phyloP scores from a whole-genome alignment of 2,797 vertebrate genomes.

The Siniperca obscura region DNA sequence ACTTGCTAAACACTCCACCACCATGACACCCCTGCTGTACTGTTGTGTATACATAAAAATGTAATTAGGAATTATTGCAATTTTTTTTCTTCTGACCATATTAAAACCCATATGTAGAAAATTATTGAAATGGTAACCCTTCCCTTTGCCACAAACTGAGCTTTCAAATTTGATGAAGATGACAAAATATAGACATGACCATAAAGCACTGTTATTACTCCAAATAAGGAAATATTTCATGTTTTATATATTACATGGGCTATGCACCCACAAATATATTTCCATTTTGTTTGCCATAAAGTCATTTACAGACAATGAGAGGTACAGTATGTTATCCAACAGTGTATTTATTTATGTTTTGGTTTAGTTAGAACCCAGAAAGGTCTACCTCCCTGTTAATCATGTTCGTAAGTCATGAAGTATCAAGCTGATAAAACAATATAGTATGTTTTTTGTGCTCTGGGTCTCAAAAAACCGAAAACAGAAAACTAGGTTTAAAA shows the following conservation, averaged over 20 bases:
- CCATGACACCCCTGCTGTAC: no score
- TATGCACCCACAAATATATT: not conserved
- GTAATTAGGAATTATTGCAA: not conserved
- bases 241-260: not conserved
- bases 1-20: no score
- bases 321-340: not conserved
- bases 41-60: no score
- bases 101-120: no score
- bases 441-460: not conserved
- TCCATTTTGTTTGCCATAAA: not conserved
- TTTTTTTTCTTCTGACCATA: not conserved
- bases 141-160: no score
- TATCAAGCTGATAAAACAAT: not conserved
- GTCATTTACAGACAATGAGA: not conserved
- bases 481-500: not conserved
- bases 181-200: not conserved
- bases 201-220: not conserved
- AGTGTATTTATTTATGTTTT: not conserved
- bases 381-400: not conserved
- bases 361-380: not conserved
- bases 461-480: not conserved
- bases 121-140: no score
- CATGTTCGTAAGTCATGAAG: not conserved
- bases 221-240: not conserved
- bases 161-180: no score